phyloP scores from a whole-genome alignment of 2,797 vertebrate genomes.

The Erpetoichthys calabaricus region DNA sequence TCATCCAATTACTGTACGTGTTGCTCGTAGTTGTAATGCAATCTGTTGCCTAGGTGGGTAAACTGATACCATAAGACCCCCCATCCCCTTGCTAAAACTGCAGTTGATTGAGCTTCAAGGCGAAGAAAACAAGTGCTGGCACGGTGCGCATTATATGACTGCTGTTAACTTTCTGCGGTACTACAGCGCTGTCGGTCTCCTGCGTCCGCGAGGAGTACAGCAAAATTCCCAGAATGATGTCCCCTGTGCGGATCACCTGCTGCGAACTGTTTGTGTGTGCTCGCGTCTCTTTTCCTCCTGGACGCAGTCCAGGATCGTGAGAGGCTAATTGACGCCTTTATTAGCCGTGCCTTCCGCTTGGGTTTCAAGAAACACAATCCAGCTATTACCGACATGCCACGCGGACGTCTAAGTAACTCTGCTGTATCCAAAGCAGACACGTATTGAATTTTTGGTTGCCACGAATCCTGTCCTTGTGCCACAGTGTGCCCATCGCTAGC shows the following conservation, averaged over 20 bases:
- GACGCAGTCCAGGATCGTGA: neutral
- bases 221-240: neutral
- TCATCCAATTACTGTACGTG: constrained; percentile 1
- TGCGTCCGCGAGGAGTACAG: neutral
- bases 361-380: constrained; percentile 5
- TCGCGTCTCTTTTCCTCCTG: neutral
- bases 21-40: neutral
- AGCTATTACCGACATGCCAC: neutral
- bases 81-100: neutral
- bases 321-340: constrained; percentile 4
- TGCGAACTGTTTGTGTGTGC: neutral
- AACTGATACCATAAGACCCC: neutral
- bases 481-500: no score
- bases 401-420: neutral
- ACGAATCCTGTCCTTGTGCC: no score
- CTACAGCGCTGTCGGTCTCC: neutral
- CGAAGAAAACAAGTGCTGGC: neutral
- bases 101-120: neutral
- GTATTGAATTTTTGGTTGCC: no score
- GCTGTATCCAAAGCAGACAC: no score
- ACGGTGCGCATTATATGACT: neutral
- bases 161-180: neutral
- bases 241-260: neutral
- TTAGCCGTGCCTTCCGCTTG: constrained; percentile 2
- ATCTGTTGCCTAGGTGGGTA: constrained; percentile 1